These are phyloP conservation scores for Pimephales promelas DNA, from an alignment of 2,113 vertebrate genomes.

Conservation along the genomic window DNA sequence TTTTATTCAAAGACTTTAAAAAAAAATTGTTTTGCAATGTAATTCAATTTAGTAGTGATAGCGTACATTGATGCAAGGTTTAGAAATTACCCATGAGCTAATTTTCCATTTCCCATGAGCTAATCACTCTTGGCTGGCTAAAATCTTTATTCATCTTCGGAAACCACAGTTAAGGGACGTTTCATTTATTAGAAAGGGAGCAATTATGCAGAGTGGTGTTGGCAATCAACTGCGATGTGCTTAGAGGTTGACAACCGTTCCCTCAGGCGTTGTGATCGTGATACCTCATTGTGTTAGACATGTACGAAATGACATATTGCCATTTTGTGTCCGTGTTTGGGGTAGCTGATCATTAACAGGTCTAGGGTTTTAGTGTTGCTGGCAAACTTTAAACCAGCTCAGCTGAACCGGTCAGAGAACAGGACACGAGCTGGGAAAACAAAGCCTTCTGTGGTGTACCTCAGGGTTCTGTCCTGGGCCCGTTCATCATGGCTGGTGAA, in stretches of 20 bases:
- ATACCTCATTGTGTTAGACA: conserved; percentile 3
- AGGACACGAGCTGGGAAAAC: not conserved
- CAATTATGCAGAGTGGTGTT: conserved; percentile 40
- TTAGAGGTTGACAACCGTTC: not conserved
- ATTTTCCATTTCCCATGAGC: not conserved
- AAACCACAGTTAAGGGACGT: conserved; percentile 31
- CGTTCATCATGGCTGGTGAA: not conserved
- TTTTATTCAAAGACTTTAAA: too few species aligned
- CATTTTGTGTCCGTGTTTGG: not conserved
- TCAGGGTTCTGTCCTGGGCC: not conserved
- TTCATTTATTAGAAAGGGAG: conserved; percentile 47
- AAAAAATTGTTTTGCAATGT: too few species aligned
- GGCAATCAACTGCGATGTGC: not conserved
- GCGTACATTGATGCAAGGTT: not conserved
- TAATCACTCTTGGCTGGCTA: not conserved
- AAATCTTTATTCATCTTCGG: conserved; percentile 41
- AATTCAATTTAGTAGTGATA: not conserved
- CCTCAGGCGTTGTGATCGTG: not conserved
- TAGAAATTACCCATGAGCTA: not conserved
- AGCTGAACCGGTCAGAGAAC: not conserved
- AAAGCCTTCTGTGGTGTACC: not conserved
- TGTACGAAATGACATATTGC: conserved; percentile 20
- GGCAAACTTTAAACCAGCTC: not conserved
- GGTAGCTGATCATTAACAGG: not conserved
- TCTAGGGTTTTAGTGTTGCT: not conserved